Evolutionary conservation across 2,113 vertebrate genomes (phyloP).

Genomic region (Ahaetulla prasina): DNA sequence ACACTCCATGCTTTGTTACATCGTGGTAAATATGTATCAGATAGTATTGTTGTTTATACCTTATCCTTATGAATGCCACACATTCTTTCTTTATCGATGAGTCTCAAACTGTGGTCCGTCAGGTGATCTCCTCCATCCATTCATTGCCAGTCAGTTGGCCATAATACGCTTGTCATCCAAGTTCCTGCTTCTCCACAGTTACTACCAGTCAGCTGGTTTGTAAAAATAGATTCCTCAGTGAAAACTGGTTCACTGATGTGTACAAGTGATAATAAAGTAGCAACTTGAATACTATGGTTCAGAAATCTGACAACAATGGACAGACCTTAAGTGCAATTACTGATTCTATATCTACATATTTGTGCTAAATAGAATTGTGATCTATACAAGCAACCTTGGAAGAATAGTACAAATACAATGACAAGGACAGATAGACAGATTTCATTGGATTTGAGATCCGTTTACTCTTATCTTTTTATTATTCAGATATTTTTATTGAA

Average conservation of each 20-base stretch:
- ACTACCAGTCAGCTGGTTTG: not conserved
- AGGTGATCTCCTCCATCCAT: not conserved
- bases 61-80: conserved; percentile 43
- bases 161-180: not conserved
- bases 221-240: not conserved
- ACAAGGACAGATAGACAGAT: not conserved
- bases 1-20: not conserved
- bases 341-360: not conserved
- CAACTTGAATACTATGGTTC: not conserved
- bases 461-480: not conserved
- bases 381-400: not conserved
- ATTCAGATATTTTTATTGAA: not conserved
- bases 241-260: not conserved
- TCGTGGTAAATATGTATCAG: conserved; percentile 26
- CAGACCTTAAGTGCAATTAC: not conserved
- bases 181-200: not conserved
- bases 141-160: not conserved
- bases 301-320: not conserved
- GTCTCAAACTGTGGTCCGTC: not conserved
- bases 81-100: conserved; percentile 38
- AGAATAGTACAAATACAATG: not conserved
- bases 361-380: not conserved
- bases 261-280: not conserved
- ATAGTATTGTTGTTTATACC: conserved; percentile 50
- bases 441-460: not conserved